These are phyloP conservation scores for Dicerorhinus sumatrensis DNA, from an alignment of 2,113 vertebrate species.

Conservation along the genomic window DNA sequence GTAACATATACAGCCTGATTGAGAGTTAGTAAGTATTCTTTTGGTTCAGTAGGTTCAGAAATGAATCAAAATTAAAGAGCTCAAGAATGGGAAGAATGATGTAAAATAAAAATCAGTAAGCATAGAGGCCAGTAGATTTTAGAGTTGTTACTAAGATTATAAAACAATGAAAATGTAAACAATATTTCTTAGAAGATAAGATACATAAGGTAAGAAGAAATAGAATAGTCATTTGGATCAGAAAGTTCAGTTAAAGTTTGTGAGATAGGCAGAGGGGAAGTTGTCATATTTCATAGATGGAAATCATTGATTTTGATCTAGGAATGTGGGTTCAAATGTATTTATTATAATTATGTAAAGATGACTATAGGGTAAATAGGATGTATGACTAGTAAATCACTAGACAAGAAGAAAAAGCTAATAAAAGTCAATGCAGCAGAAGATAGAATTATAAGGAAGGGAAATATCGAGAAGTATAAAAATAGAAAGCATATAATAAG, in stretches of 20 bases:
- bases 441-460: background rate
- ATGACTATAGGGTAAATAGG: background rate
- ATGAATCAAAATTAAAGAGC: background rate
- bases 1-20: background rate
- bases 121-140: background rate
- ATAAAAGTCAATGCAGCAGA: background rate
- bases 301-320: conserved; percentile 5
- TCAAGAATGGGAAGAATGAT: background rate
- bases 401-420: background rate
- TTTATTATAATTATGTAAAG: background rate
- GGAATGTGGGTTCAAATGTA: background rate
- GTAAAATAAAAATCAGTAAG: background rate
- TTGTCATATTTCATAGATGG: background rate
- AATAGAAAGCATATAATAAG: background rate
- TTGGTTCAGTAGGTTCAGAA: background rate
- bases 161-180: background rate
- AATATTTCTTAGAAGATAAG: background rate
- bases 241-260: background rate
- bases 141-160: background rate
- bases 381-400: background rate
- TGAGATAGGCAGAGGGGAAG: background rate
- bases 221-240: background rate
- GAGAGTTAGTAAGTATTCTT: background rate
- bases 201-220: background rate
- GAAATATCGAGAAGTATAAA: background rate